Conservation (phyloP, 2,113 vertebrate species). For the Anas platyrhynchos region DNA sequence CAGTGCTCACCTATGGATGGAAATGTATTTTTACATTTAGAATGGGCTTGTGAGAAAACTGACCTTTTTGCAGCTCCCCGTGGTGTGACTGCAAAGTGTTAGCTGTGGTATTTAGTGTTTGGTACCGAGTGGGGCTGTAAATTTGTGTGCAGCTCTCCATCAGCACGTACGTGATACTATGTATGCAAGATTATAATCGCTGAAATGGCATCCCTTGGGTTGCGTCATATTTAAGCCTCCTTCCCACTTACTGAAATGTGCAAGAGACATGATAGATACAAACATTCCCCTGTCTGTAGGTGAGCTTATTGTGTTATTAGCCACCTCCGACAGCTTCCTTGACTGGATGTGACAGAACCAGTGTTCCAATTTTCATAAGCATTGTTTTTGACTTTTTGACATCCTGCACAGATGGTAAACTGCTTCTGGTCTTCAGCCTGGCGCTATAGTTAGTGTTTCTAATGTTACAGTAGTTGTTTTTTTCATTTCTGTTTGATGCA, state of each 20-base stretch:
- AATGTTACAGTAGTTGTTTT: background rate
- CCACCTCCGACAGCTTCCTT: background rate
- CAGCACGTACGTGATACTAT: fast-evolving
- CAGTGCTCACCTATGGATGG: background rate
- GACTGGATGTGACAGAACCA: background rate
- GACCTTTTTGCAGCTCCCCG: background rate
- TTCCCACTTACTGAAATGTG: background rate
- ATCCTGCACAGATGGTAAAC: background rate
- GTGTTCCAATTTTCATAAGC: background rate
- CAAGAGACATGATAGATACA: background rate
- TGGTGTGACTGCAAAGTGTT: background rate
- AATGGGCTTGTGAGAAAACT: background rate
- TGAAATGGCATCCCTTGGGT: background rate
- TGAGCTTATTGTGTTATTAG: background rate
- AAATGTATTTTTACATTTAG: background rate
- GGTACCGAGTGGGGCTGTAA: background rate
- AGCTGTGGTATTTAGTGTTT: background rate
- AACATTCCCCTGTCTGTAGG: background rate
- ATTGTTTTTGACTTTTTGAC: background rate
- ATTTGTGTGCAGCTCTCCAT: background rate
- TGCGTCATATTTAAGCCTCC: background rate
- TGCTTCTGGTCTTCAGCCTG: background rate
- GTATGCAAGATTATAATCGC: background rate
- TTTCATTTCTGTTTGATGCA: background rate
- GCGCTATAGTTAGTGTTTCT: background rate